Conservation (phyloP, 2,888 invertebrate species). For the Operophtera brumata region DNA sequence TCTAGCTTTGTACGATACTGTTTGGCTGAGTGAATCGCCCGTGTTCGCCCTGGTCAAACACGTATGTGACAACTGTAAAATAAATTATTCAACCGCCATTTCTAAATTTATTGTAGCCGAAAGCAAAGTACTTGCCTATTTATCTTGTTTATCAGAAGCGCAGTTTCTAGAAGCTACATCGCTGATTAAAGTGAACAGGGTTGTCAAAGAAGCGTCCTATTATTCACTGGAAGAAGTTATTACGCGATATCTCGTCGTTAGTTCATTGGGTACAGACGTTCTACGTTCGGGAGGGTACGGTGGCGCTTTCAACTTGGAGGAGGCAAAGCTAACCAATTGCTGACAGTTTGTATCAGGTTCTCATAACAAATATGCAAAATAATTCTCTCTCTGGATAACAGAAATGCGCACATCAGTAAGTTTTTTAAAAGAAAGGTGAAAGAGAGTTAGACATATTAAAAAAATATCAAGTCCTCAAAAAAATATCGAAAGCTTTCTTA, state of each 20-base stretch:
- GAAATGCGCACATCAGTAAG: no score
- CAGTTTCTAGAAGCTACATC: constrained; percentile 13
- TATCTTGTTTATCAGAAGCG: background rate
- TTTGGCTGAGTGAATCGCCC: constrained; percentile 60
- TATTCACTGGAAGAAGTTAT: constrained; percentile 45
- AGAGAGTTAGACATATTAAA: no score
- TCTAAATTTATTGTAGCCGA: constrained; percentile 33
- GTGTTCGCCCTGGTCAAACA: constrained; percentile 38
- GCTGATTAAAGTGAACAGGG: constrained; percentile 32
- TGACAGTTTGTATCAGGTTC: background rate
- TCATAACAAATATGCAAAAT: background rate
- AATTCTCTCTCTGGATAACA: background rate
- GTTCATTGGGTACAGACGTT: constrained; percentile 45
- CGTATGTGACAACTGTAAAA: constrained; percentile 42
- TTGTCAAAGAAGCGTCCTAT: constrained; percentile 35
- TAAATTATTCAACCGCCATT: constrained; percentile 46
- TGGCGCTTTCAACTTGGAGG: constrained; percentile 20
- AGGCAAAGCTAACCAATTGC: constrained; percentile 12
- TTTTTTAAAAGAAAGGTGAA: no score
- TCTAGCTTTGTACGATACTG: constrained; percentile 62
- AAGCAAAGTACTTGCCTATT: constrained; percentile 7
- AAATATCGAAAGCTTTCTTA: constrained; percentile 2
- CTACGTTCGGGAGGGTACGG: constrained; percentile 32
- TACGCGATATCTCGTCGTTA: constrained; percentile 55
- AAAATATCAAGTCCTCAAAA: background rate